Percentiles rank a stretch among this genome's conserved stretches.
Evolutionary conservation across 2,797 vertebrate species (phyloP).

Genomic region (Ptychadena robeensis): DNA sequence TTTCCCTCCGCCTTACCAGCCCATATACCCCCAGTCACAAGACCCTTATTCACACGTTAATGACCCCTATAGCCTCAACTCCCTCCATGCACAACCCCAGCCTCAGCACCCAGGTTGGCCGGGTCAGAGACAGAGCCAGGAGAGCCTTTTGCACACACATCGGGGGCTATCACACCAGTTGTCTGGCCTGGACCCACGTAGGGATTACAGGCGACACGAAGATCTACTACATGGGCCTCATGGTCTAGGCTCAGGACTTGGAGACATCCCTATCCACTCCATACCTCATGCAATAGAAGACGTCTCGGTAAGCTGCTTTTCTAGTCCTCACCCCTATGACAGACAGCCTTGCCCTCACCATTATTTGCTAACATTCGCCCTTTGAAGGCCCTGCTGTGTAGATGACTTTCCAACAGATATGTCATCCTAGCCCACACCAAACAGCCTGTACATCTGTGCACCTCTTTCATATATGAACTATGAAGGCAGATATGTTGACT

Average conservation of each 20-base stretch:
- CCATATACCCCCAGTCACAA: constrained; percentile 97
- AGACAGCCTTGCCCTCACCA: background rate
- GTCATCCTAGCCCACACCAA: constrained; percentile 2
- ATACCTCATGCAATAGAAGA: constrained; percentile 98
- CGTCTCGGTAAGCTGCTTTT: constrained; percentile 84
- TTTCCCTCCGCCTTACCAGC: constrained; percentile 95
- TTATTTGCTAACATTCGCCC: background rate
- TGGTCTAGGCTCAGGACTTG: constrained; percentile 91
- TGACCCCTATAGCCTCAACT: constrained; percentile 97
- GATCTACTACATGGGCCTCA: constrained; percentile 93
- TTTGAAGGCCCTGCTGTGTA: background rate
- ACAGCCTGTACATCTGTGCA: constrained; percentile 20
- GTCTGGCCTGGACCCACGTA: constrained; percentile 83
- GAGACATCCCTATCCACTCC: constrained; percentile 93
- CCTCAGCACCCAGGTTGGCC: constrained; percentile 97
- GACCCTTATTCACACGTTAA: constrained; percentile 98
- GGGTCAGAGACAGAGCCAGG: constrained; percentile 94
- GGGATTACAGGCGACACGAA: constrained; percentile 94
- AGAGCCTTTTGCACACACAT: constrained; percentile 94
- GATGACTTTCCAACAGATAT: constrained; percentile 7
- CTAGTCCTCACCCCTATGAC: background rate
- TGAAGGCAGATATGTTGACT: constrained; percentile 19
- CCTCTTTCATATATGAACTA: background rate
- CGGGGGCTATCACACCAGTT: constrained; percentile 93
- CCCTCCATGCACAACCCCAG: constrained; percentile 92